Evolutionary conservation across 2,888 invertebrate genomes (phyloP).

Genomic region (Acanthopleura granulata): DNA sequence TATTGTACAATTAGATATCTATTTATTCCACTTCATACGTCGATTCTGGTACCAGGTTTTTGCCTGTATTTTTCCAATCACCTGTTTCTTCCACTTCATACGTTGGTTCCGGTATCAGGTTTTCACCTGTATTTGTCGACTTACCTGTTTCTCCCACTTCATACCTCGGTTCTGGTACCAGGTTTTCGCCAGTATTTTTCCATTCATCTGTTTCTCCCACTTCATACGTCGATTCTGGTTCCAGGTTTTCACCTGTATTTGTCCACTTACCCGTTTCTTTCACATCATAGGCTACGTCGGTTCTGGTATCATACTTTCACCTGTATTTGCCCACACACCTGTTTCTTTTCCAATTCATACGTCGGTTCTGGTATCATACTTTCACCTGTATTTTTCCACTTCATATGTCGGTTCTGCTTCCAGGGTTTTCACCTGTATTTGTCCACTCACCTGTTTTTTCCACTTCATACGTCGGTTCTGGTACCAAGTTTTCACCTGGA

Average conservation of each 20-base stretch:
- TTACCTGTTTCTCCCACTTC: conserved; percentile 72
- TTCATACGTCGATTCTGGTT: conserved; percentile 72
- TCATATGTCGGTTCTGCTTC: conserved; percentile 72
- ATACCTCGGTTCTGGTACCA: conserved; percentile 72
- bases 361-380: conserved; percentile 72
- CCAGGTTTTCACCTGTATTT: conserved; percentile 72
- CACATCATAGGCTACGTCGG: too few relatives aligned
- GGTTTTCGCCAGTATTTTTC: conserved; percentile 71
- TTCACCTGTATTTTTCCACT: conserved; percentile 72
- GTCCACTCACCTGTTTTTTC: conserved; percentile 70
- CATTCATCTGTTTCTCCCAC: conserved; percentile 71
- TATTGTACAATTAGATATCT: too few relatives aligned
- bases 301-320: too few relatives aligned
- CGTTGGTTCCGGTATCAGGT: too few relatives aligned
- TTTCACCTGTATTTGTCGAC: neutral
- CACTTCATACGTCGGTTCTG: conserved; percentile 72
- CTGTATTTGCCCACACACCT: too few relatives aligned
- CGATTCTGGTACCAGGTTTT: conserved; percentile 73
- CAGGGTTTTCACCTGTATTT: conserved; percentile 72
- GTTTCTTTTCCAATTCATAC: conserved; percentile 71
- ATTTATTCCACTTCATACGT: conserved; percentile 72
- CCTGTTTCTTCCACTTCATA: too few relatives aligned
- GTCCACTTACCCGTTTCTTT: conserved; percentile 37
- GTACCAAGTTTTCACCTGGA: conserved; percentile 72
- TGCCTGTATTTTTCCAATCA: conserved; percentile 69